Evolutionary conservation across 2,888 invertebrate genomes (phyloP).

Genomic region (Aspidiotus destructor): DNA sequence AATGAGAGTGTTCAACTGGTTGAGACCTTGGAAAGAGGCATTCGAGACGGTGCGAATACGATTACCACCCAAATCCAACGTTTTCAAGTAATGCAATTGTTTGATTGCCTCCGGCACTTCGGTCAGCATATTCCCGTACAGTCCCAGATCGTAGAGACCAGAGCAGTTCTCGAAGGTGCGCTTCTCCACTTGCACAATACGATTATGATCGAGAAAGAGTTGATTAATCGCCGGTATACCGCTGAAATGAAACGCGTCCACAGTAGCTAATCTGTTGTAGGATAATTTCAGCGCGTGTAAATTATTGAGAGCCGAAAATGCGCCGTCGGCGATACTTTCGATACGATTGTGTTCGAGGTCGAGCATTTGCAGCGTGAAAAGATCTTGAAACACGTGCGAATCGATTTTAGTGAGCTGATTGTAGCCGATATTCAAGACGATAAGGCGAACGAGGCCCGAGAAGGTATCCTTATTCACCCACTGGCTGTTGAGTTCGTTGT

Average conservation of each 20-base stretch:
- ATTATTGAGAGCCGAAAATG: constrained; percentile 85
- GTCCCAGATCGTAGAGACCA: constrained; percentile 77
- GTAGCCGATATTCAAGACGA: constrained; percentile 73
- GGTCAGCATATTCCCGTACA: constrained; percentile 76
- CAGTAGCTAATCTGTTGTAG: constrained; percentile 71
- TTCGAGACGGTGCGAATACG: constrained; percentile 69
- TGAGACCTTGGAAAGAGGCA: constrained; percentile 71
- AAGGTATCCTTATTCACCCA: constrained; percentile 82
- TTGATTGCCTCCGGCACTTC: constrained; percentile 69
- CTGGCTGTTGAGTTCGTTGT: constrained; percentile 73
- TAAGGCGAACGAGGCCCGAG: constrained; percentile 76
- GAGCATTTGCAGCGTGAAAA: constrained; percentile 77
- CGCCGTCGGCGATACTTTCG: constrained; percentile 73
- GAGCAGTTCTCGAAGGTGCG: constrained; percentile 86
- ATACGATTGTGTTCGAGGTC: constrained; percentile 77
- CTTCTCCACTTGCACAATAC: constrained; percentile 69
- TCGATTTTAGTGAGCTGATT: constrained; percentile 74
- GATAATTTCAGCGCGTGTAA: constrained; percentile 81
- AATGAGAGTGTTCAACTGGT: constrained; percentile 74
- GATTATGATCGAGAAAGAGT: constrained; percentile 76
- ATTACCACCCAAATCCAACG: constrained; percentile 87
- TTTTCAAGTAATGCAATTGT: constrained; percentile 74
- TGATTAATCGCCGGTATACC: constrained; percentile 78
- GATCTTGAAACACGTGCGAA: constrained; percentile 70
- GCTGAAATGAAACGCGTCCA: constrained; percentile 77